Evolutionary conservation across 2,113 vertebrate species (phyloP).

Genomic region (Marmota monax): DNA sequence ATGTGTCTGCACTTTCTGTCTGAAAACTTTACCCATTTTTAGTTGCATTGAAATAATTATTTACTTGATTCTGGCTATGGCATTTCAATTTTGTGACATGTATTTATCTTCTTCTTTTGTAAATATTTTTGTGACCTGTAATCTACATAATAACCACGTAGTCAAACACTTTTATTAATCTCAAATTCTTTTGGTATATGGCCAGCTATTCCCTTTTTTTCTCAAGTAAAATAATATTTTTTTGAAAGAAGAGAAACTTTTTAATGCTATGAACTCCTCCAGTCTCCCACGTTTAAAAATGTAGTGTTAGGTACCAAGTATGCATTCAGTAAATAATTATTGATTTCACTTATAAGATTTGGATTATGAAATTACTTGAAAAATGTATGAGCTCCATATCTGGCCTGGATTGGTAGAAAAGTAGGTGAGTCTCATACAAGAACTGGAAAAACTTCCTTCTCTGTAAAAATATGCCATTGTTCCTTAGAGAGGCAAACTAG

Average conservation of each 20-base stretch:
- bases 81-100: slow-evolving; percentile 21
- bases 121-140: neutral
- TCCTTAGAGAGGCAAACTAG: neutral
- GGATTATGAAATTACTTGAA: neutral
- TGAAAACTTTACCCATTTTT: neutral
- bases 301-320: neutral
- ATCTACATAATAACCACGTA: neutral
- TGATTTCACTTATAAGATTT: neutral
- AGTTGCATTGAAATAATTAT: neutral
- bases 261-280: neutral
- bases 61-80: neutral
- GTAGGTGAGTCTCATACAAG: neutral
- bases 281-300: neutral
- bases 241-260: neutral
- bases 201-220: neutral
- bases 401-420: neutral
- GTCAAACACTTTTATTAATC: slow-evolving; percentile 1
- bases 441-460: neutral
- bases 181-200: neutral
- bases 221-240: neutral
- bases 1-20: neutral
- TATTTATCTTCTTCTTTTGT: neutral
- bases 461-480: neutral
- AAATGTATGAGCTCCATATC: neutral
- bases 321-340: neutral